phyloP scores from a whole-genome alignment of 2,113 vertebrate genomes.

The Dipodomys merriami region DNA sequence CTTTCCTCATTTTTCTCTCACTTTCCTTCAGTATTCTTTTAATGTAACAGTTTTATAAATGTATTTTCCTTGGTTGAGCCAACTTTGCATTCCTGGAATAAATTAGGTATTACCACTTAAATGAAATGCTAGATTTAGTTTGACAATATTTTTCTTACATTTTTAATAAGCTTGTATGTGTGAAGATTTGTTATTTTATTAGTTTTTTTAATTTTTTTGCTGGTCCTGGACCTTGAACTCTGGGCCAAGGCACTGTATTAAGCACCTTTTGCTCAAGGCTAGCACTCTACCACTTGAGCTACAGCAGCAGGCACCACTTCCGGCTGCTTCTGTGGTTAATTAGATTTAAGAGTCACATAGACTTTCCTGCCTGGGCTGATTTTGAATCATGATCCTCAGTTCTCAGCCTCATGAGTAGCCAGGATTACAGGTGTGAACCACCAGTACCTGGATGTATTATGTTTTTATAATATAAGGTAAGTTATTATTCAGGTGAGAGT shows the following conservation, averaged over 20 bases:
- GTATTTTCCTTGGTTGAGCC: background rate
- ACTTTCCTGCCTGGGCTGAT: too few relatives aligned
- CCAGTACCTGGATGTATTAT: background rate
- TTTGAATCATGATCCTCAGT: too few relatives aligned
- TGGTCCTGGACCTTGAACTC: too few relatives aligned
- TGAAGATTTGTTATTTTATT: background rate
- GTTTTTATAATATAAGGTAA: background rate
- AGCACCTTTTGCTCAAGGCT: too few relatives aligned
- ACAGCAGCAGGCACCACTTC: too few relatives aligned
- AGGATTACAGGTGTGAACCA: background rate
- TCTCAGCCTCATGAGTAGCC: too few relatives aligned
- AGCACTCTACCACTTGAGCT: too few relatives aligned
- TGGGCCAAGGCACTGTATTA: too few relatives aligned
- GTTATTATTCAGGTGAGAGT: background rate
- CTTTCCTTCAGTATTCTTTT: background rate
- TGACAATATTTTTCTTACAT: conserved; percentile 4
- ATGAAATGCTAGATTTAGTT: background rate
- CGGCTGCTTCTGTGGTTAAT: too few relatives aligned
- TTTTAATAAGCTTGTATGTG: background rate
- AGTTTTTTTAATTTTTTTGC: background rate
- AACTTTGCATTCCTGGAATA: conserved; percentile 39
- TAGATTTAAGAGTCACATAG: too few relatives aligned
- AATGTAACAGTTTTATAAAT: background rate
- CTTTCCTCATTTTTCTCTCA: too few relatives aligned
- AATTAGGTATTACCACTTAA: background rate